phyloP scores from a whole-genome alignment of 2,888 invertebrate species.

The Erynnis tages region DNA sequence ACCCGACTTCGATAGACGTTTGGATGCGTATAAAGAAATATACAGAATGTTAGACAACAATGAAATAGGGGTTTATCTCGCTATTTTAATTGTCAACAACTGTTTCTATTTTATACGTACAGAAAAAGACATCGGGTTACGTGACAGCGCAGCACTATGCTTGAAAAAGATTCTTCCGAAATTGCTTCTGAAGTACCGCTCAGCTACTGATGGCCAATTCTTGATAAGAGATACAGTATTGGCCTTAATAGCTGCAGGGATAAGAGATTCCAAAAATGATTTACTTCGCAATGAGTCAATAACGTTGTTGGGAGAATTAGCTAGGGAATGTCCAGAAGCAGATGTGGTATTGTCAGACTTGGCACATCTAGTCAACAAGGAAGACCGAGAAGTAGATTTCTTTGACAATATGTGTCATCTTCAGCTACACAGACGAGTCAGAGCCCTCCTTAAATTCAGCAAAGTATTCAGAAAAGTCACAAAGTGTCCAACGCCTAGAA shows the following conservation, averaged over 20 bases:
- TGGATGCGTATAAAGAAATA: slow-evolving; percentile 89
- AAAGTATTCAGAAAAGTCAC: slow-evolving; percentile 83
- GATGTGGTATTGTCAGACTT: slow-evolving; percentile 88
- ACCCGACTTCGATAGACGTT: slow-evolving; percentile 92
- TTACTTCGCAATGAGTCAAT: slow-evolving; percentile 90
- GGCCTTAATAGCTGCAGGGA: slow-evolving; percentile 85
- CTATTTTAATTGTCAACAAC: slow-evolving; percentile 89
- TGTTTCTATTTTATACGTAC: slow-evolving; percentile 89
- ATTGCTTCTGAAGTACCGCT: slow-evolving; percentile 80
- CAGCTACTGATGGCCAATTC: slow-evolving; percentile 82
- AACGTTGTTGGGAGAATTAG: slow-evolving; percentile 87
- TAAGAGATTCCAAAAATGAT: slow-evolving; percentile 86
- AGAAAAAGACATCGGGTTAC: slow-evolving; percentile 91
- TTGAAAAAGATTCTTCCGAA: slow-evolving; percentile 86
- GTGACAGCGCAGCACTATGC: slow-evolving; percentile 89
- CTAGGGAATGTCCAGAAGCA: slow-evolving; percentile 85
- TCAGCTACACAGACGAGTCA: slow-evolving; percentile 91
- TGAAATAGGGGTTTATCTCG: slow-evolving; percentile 83
- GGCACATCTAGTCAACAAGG: slow-evolving; percentile 83
- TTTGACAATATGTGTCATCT: slow-evolving; percentile 96
- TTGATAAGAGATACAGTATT: slow-evolving; percentile 88
- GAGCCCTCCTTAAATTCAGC: slow-evolving; percentile 90
- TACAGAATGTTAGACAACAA: slow-evolving; percentile 74
- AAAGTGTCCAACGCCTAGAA: slow-evolving; percentile 84
- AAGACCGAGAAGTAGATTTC: slow-evolving; percentile 94